Conservation (phyloP, 2,113 vertebrate species). For the Hoplias malabaricus region DNA sequence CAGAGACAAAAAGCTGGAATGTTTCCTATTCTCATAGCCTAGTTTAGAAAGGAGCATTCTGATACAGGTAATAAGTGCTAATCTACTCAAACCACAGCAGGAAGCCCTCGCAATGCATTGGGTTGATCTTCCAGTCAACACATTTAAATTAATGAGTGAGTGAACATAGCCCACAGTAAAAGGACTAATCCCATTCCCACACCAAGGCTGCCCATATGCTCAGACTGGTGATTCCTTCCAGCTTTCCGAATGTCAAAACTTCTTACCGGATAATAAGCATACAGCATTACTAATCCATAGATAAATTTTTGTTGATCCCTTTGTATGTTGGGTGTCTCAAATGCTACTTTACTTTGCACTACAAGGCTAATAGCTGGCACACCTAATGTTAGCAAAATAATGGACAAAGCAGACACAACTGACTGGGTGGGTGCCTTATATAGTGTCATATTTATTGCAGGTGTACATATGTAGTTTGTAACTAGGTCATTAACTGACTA, state of each 20-base stretch:
- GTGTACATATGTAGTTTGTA: too few relatives aligned
- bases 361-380: too few relatives aligned
- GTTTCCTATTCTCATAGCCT: neutral
- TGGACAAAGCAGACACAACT: too few relatives aligned
- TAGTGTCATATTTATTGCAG: too few relatives aligned
- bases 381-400: too few relatives aligned
- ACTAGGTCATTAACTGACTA: neutral
- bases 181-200: constrained; percentile 38
- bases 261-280: neutral
- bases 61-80: constrained; percentile 51
- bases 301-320: too few relatives aligned
- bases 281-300: neutral
- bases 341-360: neutral
- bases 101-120: neutral
- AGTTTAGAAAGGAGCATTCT: constrained; percentile 13
- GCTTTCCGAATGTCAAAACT: neutral
- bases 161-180: neutral
- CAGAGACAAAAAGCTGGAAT: neutral
- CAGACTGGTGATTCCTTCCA: too few relatives aligned
- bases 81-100: constrained; percentile 56
- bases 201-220: constrained; percentile 33
- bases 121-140: constrained; percentile 44
- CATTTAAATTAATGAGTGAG: constrained; percentile 21
- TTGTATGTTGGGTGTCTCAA: too few relatives aligned
- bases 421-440: too few relatives aligned